Base-by-base conservation (phyloP, 2,113 vertebrate species). In the Cyanocitta stelleri region DNA sequence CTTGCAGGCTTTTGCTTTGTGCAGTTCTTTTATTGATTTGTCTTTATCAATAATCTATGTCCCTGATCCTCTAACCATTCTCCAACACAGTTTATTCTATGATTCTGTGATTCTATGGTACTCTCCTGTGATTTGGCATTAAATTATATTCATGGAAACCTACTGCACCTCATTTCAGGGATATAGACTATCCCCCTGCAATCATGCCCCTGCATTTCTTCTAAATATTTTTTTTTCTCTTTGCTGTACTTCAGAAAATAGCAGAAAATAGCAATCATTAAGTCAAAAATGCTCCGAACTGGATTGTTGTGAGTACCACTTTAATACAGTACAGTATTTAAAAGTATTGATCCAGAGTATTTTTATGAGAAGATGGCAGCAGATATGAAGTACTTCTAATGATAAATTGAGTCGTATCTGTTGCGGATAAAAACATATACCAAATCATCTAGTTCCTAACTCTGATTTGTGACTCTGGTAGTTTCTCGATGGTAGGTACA, bases 81-180 rank as follows among this genome's bases (percentile, higher is more conserved):
- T 37, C 35, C 35, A 37, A 37, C 35, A 37, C 18, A 29, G 41
- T 41, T 41, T 41, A 33, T 35, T 55, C 16, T n/a, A 2, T 52
- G 27, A 23, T 59, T 73, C 37, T 67, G 19, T 81, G 20, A 46
- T 39, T 62, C 55, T 69, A 29, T 22, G 92, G 82, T 97, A 96
- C 96, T 91, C 85, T 95, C 35, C 93, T 85, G 9, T 90, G 67
- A 90, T 87, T 83, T 85, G 92, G 76, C 75, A 87, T 96, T 94
- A 64, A 66, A 88, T 61, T 26, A 81, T 85, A 89, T 27, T 89
- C 48, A 16, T 43, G 95, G 91, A 96, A 94, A 83, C 48, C 82
- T 61, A 83, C 74, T 86, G 77, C 94, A 94, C 85, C 80, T 96
- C 90, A 89, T 91, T 97, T 96, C 96, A 97, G 97, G 94, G 93